Conservation (phyloP, 2,797 vertebrate genomes). For the Scomberomorus guttatus region DNA sequence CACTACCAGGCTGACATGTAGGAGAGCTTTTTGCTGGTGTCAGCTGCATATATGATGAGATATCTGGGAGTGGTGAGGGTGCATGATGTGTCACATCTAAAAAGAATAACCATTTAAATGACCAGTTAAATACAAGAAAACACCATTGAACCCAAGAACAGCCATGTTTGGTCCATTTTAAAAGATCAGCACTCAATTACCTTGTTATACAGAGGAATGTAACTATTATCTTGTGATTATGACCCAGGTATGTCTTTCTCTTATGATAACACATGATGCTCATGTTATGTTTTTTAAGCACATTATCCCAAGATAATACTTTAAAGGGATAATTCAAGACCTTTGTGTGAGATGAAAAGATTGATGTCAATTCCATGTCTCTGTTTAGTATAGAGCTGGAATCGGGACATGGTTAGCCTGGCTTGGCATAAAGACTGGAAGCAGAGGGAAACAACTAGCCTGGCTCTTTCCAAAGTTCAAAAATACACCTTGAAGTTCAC, state of each 20-base stretch:
- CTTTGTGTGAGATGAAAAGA: background rate
- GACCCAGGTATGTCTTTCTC: background rate
- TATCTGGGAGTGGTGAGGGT: constrained; percentile 86
- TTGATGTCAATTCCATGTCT: too few relatives aligned
- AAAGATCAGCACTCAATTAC: background rate
- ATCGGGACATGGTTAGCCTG: background rate
- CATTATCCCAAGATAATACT: background rate
- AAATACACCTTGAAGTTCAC: too few relatives aligned
- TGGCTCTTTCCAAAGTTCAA: too few relatives aligned
- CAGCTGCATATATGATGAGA: constrained; percentile 84
- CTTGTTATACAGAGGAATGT: background rate
- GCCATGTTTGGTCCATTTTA: too few relatives aligned
- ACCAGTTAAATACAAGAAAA: constrained; percentile 19
- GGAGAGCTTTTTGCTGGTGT: constrained; percentile 76
- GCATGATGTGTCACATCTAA: constrained; percentile 87
- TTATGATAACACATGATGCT: background rate
- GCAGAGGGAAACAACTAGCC: background rate
- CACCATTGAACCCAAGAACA: background rate
- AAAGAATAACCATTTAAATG: constrained; percentile 61
- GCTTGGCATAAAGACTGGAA: background rate
- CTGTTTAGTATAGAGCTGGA: background rate
- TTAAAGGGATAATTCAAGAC: background rate
- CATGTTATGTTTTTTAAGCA: background rate
- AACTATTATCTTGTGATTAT: background rate
- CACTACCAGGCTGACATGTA: constrained; percentile 66